Percentiles rank a stretch among this genome's conserved stretches.
phyloP scores from a whole-genome alignment of 2,113 vertebrate species.

The Callaeas wilsoni region DNA sequence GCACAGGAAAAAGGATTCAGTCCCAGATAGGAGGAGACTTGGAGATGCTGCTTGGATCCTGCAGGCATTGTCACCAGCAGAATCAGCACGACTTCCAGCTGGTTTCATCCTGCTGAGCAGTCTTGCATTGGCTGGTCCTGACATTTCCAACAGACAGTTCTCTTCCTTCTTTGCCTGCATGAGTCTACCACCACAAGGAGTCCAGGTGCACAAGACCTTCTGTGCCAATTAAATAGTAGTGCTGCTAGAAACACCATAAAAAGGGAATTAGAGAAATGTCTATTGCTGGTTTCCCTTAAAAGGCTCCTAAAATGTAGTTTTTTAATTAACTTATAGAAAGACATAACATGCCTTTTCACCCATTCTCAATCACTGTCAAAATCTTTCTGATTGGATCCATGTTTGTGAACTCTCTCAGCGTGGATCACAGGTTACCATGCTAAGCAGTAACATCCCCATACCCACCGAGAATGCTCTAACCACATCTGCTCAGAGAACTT shows the following conservation, averaged over 20 bases:
- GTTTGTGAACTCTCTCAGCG: background rate
- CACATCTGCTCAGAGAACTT: background rate
- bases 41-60: background rate
- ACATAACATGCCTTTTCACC: background rate
- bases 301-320: background rate
- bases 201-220: background rate
- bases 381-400: background rate
- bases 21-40: background rate
- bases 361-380: background rate
- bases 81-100: background rate
- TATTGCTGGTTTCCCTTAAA: background rate
- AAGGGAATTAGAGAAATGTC: background rate
- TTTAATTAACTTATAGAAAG: background rate
- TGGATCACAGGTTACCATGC: background rate
- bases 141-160: background rate
- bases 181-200: background rate
- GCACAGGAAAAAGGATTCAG: background rate
- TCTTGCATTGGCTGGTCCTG: background rate
- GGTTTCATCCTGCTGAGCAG: background rate
- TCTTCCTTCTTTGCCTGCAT: background rate
- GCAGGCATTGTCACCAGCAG: background rate
- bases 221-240: background rate
- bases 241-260: background rate
- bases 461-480: background rate
- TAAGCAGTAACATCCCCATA: background rate